Evolutionary conservation across 1,140 invertebrate genomes (phyloP), one percentile per base, ranked within the genome.

Genomic region (Hestina assimilis): DNA sequence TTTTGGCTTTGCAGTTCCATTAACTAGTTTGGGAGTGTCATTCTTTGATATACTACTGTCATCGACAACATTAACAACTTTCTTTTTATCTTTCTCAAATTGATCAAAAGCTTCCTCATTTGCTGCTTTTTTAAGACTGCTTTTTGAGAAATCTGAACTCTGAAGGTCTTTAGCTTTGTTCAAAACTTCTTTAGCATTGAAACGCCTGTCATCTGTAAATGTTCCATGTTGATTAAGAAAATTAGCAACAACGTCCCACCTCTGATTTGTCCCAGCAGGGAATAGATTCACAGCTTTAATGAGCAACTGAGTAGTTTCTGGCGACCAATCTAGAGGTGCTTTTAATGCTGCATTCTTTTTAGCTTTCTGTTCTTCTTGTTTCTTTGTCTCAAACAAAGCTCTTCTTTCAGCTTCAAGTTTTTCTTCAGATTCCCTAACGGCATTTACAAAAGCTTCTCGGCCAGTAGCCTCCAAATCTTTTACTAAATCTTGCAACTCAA

Each of bases 281-380:
- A 99, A 99, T 1, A 99, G 78, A 89, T 98, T 99, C 0, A 99
- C 97, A 24, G 96, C 97, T 85, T 99, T 99, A 12, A 99, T 97
- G 0, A 99, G 90, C 11, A 98, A 81, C 66, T 97, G 95, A 0
- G 97, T 89, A 66, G 92, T 90, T 69, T 99, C 97, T 43, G 92
- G 91, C 12, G 89, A 92, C 98, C 98, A 99, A 4, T 92, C 89
- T 5, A 92, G 83, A 7, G 83, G 79, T 9, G 75, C 69, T 55
- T 84, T 87, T n/a, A 90, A 57, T 7, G 85, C 80, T 1, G 84
- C 68, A 50, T 66, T 77, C 52, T 85, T 83, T 51, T 77, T 87
- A 11, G 62, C 45, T 64, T 89, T 87, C 26, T 86, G 79, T 33
- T 84, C 71, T 42, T 87, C 87, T 17, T 68, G 84, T 61, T 89